Percentiles rank a stretch among this genome's conserved stretches.
Evolutionary conservation across 2,888 invertebrate species (phyloP).

Genomic region (Creontiades dilutus): DNA sequence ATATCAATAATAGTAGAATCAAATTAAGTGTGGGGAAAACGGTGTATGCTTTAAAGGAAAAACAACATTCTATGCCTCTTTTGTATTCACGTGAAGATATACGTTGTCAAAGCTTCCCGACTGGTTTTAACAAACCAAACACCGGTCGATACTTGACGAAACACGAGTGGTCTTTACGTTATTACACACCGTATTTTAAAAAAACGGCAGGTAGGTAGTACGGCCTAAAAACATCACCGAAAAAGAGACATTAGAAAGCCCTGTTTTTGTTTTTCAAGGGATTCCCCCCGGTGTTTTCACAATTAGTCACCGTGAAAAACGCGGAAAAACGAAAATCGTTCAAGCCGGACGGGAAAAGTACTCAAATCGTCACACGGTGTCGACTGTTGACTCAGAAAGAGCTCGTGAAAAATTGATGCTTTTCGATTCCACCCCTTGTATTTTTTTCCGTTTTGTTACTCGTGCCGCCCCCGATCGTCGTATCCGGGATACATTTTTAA

Average conservation of each 20-base stretch:
- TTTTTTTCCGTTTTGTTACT: conserved; percentile 44
- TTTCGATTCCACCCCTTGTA: conserved; percentile 1
- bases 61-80: no score
- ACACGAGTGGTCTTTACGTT: not conserved
- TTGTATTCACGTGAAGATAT: no score
- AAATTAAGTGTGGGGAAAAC: no score
- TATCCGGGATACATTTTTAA: conserved; percentile 62
- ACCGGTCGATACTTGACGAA: not conserved
- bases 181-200: not conserved
- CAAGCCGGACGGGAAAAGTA: not conserved
- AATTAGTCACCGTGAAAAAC: not conserved
- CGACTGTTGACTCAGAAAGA: conserved; percentile 18
- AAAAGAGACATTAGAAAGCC: not conserved
- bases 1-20: no score
- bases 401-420: conserved; percentile 38
- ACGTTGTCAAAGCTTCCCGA: no score
- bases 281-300: not conserved
- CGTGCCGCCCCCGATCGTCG: not conserved
- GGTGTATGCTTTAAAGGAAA: no score
- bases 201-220: not conserved
- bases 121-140: conserved; percentile 8
- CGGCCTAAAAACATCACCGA: not conserved
- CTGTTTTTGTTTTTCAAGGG: not conserved
- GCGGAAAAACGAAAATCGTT: not conserved
- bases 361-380: conserved; percentile 29